Base-by-base conservation (phyloP, 2,888 invertebrate genomes). In the Operophtera brumata region DNA sequence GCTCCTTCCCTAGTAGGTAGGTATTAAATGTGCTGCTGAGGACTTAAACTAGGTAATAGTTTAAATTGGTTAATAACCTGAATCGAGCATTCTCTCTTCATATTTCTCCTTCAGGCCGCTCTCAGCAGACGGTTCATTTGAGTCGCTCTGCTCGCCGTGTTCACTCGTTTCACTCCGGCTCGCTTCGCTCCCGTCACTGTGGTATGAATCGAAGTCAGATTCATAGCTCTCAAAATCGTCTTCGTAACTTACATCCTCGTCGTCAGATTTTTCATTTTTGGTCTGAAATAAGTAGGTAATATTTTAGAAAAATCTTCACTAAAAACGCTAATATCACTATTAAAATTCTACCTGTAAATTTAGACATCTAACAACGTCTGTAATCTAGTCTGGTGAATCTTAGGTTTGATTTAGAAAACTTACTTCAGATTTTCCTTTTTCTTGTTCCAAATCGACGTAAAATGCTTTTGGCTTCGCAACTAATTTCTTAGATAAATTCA, bases 171-270 rank as follows among this genome's bases (percentile, higher is more conserved):
- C 58, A 6, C 48, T 54, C 9, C 52, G 53, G 37, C 51, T 53
- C 8, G 26, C 48, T 57, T 53, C 55, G 37, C 41, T 52, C 56
- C 25, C 41, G 43, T 56, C 61, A 54, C 82, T 86, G 42, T 86
- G 84, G 51, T 88, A 87, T 0, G 90, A 89, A 9, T 91, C 90
- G 47, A 91, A 91, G 61, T 91, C 90, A 0, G 90, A 90, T 62
- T 89, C 90, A 61, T 91, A 91, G 40, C 89, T 90, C 51, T 91
- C 90, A 36, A 91, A 91, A 48, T 91, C 90, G n/a, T 91, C 90
- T 75, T 89, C 90, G 49, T 91, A 91, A 49, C 82, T 86, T 0
- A 84, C 56, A 20, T 88, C 85, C 48, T 84, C 86, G 7, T 86
- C 86, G 32, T 81, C 82, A 1, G 72, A 64, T 53, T 73, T 70